Conservation (phyloP, 2,888 invertebrate genomes). For the Heteromyza rotundicornis region DNA sequence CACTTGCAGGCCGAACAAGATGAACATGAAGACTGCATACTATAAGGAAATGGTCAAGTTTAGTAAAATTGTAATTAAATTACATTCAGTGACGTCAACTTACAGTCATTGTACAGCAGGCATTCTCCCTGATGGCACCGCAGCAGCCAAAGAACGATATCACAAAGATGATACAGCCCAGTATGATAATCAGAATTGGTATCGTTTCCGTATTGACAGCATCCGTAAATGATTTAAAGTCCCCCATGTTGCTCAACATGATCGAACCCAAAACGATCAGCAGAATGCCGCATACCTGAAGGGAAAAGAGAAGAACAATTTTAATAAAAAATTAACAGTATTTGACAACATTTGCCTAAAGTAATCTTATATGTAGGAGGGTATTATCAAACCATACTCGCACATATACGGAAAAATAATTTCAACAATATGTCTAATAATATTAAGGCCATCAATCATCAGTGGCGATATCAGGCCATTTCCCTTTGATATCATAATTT, state of each 20-base stretch:
- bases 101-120: slow-evolving; percentile 85
- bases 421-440: too few species aligned
- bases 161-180: slow-evolving; percentile 76
- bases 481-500: too few species aligned
- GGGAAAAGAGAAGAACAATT: slow-evolving; percentile 32
- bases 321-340: too few species aligned
- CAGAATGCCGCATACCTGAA: slow-evolving; percentile 74
- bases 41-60: slow-evolving; percentile 50
- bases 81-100: too few species aligned
- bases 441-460: too few species aligned
- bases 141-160: slow-evolving; percentile 91
- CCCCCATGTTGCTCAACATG: slow-evolving; percentile 69
- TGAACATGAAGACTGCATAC: slow-evolving; percentile 76
- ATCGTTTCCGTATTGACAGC: slow-evolving; percentile 65
- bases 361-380: too few species aligned
- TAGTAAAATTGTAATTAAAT: neutral
- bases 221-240: slow-evolving; percentile 63
- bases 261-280: slow-evolving; percentile 73
- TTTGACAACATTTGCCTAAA: too few species aligned
- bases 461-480: too few species aligned
- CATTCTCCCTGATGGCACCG: slow-evolving; percentile 85
- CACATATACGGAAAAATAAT: too few species aligned
- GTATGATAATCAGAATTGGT: slow-evolving; percentile 71
- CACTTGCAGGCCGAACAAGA: slow-evolving; percentile 76
- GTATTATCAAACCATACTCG: too few species aligned